phyloP scores from a whole-genome alignment of 2,888 invertebrate species.

The Timandra comae region DNA sequence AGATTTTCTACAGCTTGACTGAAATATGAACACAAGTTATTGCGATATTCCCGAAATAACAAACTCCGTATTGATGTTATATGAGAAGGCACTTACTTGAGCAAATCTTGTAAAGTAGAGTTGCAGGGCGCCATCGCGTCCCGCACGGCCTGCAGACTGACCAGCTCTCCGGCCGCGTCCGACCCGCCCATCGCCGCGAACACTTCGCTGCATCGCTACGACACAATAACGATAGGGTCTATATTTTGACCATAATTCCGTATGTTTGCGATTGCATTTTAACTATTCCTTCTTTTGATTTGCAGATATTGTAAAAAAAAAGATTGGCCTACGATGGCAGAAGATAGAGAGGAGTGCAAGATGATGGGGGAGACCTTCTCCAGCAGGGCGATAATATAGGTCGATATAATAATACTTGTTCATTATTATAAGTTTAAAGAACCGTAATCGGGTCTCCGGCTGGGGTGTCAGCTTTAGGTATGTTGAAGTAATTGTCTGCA shows the following conservation, averaged over 20 bases:
- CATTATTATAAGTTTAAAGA: not conserved
- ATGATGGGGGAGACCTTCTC: no score
- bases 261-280: no score
- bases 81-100: conserved; percentile 40
- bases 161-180: conserved; percentile 40
- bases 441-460: not conserved
- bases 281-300: no score
- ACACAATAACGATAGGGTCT: no score
- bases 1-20: conserved; percentile 65
- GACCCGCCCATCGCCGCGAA: conserved; percentile 69
- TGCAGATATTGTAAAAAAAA: no score
- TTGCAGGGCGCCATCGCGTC: conserved; percentile 65
- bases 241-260: no score
- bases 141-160: conserved; percentile 60
- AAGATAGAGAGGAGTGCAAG: no score
- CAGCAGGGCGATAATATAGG: no score
- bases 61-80: no score
- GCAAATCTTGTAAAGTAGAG: conserved; percentile 53
- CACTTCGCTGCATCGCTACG: conserved; percentile 63
- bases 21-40: conserved; percentile 5
- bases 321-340: no score
- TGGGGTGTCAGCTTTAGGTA: not conserved
- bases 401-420: no score
- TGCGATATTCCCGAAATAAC: no score
- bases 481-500: not conserved